These are phyloP conservation scores for Chunga burmeisteri DNA, from an alignment of 2,113 vertebrate genomes.

Conservation along the genomic window DNA sequence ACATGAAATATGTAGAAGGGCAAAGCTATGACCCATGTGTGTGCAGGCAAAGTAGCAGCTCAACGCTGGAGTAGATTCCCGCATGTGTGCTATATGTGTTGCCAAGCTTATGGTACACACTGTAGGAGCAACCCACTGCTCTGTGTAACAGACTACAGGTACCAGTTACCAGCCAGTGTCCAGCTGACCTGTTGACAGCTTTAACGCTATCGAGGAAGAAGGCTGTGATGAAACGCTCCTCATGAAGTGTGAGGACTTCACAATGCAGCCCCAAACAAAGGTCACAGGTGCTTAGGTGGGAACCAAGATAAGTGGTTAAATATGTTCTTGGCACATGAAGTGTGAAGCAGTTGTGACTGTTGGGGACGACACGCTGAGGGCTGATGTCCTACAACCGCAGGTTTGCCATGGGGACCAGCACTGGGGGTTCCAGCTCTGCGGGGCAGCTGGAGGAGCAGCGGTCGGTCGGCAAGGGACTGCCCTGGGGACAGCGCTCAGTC, in stretches of 20 bases:
- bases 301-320: neutral
- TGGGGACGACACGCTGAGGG: fast-evolving
- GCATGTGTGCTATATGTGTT: fast-evolving
- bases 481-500: fast-evolving
- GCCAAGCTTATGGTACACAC: fast-evolving
- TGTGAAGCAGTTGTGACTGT: neutral
- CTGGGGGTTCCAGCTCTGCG: neutral
- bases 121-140: neutral
- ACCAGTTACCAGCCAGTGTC: neutral
- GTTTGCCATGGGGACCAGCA: fast-evolving
- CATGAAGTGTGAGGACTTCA: neutral
- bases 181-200: neutral
- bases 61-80: fast-evolving
- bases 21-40: neutral
- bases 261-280: neutral
- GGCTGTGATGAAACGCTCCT: neutral
- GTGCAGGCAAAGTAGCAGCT: neutral
- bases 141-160: neutral
- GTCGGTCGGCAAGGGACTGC: fast-evolving
- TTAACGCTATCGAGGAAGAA: fast-evolving
- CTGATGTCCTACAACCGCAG: neutral
- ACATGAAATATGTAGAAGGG: neutral
- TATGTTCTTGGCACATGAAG: fast-evolving
- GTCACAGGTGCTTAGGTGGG: fast-evolving
- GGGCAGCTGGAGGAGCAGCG: neutral